Percentiles rank a stretch among this genome's conserved stretches.
Evolutionary conservation across 1,140 invertebrate genomes (phyloP).

Genomic region (Parasteatoda tepidariorum): DNA sequence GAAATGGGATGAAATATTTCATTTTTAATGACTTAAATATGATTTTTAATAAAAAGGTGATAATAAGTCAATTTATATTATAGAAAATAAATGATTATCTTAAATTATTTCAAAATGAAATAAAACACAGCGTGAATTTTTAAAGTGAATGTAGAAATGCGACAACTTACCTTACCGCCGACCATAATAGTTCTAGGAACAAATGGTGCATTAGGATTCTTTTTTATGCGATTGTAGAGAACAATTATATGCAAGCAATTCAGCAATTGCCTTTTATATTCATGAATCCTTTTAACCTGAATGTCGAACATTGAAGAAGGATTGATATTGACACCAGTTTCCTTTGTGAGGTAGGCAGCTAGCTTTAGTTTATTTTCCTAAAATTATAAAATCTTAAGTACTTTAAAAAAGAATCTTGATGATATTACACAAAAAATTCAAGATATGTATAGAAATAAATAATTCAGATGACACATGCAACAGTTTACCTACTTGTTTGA

Average conservation of each 20-base stretch:
- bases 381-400: neutral
- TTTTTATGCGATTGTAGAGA: conserved; percentile 97
- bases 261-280: conserved; percentile 97
- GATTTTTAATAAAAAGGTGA: too few relatives aligned
- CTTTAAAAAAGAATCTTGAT: neutral
- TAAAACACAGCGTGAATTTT: too few relatives aligned
- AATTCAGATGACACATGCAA: neutral
- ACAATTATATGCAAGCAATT: conserved; percentile 97
- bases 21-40: too few relatives aligned
- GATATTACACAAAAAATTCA: neutral
- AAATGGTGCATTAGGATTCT: conserved; percentile 83
- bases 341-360: conserved; percentile 85
- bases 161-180: conserved; percentile 72
- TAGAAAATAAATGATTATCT: too few relatives aligned
- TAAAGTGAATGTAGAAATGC: too few relatives aligned
- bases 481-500: conserved; percentile 79
- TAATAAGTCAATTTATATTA: too few relatives aligned
- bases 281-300: conserved; percentile 98
- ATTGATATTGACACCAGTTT: conserved; percentile 94
- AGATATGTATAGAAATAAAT: neutral
- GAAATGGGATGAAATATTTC: too few relatives aligned
- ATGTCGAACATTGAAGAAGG: conserved; percentile 96
- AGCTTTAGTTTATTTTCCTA: conserved; percentile 88
- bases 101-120: too few relatives aligned
- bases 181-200: conserved; percentile 97